Evolutionary conservation across 2,797 vertebrate genomes (phyloP), one percentile per base, ranked within the genome.

Genomic region (Sciurus vulgaris): DNA sequence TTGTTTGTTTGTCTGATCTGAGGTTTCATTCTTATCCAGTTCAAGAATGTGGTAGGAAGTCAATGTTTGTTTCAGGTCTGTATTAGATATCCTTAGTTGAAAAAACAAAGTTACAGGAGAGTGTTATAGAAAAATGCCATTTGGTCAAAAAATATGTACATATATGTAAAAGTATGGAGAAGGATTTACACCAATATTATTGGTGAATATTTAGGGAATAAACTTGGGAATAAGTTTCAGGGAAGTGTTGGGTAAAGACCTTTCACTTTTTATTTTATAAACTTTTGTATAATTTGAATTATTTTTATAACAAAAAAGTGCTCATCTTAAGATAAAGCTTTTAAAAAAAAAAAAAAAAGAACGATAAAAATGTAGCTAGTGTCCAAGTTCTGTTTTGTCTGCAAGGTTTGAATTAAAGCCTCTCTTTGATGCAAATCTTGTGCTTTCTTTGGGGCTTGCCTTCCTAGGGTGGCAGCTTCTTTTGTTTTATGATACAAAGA

Each of bases 191-290:
- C 2, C 26, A 61, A 4, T 15, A 56, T 91, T 73, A 54, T 7
- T 35, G 33, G 8, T 65, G 30, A 63, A 79, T 49, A 54, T 70
- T 41, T 93, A 77, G 65, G 35, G 54, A 94, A 44, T 77, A 79
- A 17, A 87, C 41, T 87, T 82, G 49, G 54, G 30, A 28, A 63
- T 67, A 8, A 82, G 30, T 91, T 65, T 86, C 10, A 14, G 5
- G 26, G 26, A 73, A 47, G n/a, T 81, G 6, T 69, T 89, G 69
- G 33, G 12, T 72, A 44, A 81, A 41, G 38, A 91, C 10, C 35
- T 92, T 93, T 86, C 7, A 44, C 24, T 65, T 90, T 93, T 77
- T 78, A 61, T 93, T 94, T 92, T 76, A 77, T 91, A 30, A 41
- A 63, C n/a, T 72, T 92, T 20, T 12, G 1, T 65, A 35, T 76